Base-by-base conservation (phyloP, 2,113 vertebrate genomes). In the Thunnus maccoyii region DNA sequence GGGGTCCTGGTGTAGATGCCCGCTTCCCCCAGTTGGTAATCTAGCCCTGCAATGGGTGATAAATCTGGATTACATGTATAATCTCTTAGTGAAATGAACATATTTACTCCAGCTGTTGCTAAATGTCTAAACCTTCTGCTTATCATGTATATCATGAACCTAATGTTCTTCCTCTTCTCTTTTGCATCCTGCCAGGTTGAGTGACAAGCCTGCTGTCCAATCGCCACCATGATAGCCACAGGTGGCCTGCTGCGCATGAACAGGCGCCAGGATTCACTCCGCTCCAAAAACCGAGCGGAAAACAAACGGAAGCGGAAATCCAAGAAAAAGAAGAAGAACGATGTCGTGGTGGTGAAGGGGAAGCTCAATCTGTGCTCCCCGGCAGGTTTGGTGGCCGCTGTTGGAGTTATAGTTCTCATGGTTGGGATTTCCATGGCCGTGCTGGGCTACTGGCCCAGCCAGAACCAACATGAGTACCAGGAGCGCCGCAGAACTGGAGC, bases 201-300 rank as follows among this genome's bases (percentile, higher is more conserved):
- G 84, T 93, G 91, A 95, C 88, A 56, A 89, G 76, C 82, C 80
- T 52, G 66, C 88, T 66, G 74, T 89, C 91, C 89, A 85, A 69
- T 74, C 65, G 78, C 83, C 93, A 94, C 93, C 95, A 99, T 99
- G 98, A 99, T 99, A 6, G 98, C 98, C 87, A 99, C 98, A 15
- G 98, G 98, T 46, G 98, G 98, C 90, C 96, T 99, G 79, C 96
- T 99, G 93, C 97, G 98, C 92, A 99, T 99, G 94, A 98, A 98
- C 90, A 91, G 98, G 87, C 98, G 98, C 87, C 98, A 99, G 92
- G 98, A 99, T 76, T 98, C 98, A 0, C 94, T 97, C 50, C 95
- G 96, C 65, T 95, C 97, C 17, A 96, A 96, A 22, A 96, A 94
- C 88, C 96, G 97, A 55, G 94, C 95, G 1, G 95, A 95, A 62